These are phyloP conservation scores for Drosophila bocqueti DNA, from an alignment of 1,140 invertebrate species.

Conservation along the genomic window DNA sequence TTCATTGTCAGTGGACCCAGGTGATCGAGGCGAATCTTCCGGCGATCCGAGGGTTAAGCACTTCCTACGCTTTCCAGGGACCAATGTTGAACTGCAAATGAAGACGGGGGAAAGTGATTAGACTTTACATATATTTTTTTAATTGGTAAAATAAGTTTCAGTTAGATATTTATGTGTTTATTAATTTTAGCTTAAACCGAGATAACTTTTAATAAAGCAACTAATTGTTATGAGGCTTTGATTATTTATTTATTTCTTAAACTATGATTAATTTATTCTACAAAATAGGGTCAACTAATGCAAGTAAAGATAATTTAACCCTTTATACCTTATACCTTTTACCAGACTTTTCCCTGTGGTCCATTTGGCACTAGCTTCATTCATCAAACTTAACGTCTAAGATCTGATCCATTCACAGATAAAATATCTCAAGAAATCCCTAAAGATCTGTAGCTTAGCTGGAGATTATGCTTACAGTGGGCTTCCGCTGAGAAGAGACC, in stretches of 20 bases:
- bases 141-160: neutral
- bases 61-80: constrained; percentile 21
- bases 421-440: neutral
- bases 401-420: constrained; percentile 18
- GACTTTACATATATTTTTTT: neutral
- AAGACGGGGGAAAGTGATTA: neutral
- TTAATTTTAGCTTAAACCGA: neutral
- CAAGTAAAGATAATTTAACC: neutral
- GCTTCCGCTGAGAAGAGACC: constrained; percentile 41
- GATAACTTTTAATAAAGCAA: neutral
- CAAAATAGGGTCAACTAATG: neutral
- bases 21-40: constrained; percentile 49
- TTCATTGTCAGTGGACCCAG: constrained; percentile 84
- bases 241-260: neutral
- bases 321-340: no score
- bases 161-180: neutral
- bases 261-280: neutral
- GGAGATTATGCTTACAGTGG: constrained; percentile 39
- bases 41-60: constrained; percentile 24
- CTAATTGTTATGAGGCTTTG: neutral
- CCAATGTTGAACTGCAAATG: constrained; percentile 14
- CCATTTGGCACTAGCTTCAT: neutral
- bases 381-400: constrained; percentile 18
- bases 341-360: neutral
- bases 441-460: neutral